Evolutionary conservation across 2,888 invertebrate genomes (phyloP).

Genomic region (Cosmopolites sordidus): DNA sequence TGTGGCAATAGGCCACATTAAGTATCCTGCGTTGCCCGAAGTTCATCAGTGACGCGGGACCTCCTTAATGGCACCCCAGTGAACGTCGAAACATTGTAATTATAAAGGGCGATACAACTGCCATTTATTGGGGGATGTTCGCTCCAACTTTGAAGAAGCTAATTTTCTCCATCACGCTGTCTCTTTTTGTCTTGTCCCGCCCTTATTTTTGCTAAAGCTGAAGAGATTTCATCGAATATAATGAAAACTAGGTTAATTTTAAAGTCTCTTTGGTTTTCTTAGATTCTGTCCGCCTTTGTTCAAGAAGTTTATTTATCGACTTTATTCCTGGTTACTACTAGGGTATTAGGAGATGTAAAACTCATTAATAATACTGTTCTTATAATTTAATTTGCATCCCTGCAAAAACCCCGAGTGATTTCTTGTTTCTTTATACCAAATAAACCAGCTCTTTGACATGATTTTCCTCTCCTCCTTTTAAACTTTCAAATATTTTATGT

Average conservation of each 20-base stretch:
- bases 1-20: constrained; percentile 19
- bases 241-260: constrained; percentile 17
- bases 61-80: constrained; percentile 30
- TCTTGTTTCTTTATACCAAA: neutral
- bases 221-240: constrained; percentile 9
- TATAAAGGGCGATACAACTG: constrained; percentile 32
- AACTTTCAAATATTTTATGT: too few species aligned
- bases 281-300: constrained; percentile 5
- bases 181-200: constrained; percentile 17
- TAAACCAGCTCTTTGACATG: neutral
- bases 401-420: neutral
- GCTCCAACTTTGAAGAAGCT: constrained; percentile 23
- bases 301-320: constrained; percentile 9
- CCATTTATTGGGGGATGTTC: constrained; percentile 25
- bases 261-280: constrained; percentile 9
- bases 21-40: constrained; percentile 19
- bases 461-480: too few species aligned
- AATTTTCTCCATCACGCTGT: constrained; percentile 15
- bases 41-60: constrained; percentile 23
- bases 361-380: constrained; percentile 2
- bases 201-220: constrained; percentile 3
- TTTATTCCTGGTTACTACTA: constrained; percentile 1
- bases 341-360: constrained; percentile 1
- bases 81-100: constrained; percentile 36
- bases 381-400: neutral